phyloP scores from a whole-genome alignment of 2,113 vertebrate species.

The Shinisaurus crocodilurus region DNA sequence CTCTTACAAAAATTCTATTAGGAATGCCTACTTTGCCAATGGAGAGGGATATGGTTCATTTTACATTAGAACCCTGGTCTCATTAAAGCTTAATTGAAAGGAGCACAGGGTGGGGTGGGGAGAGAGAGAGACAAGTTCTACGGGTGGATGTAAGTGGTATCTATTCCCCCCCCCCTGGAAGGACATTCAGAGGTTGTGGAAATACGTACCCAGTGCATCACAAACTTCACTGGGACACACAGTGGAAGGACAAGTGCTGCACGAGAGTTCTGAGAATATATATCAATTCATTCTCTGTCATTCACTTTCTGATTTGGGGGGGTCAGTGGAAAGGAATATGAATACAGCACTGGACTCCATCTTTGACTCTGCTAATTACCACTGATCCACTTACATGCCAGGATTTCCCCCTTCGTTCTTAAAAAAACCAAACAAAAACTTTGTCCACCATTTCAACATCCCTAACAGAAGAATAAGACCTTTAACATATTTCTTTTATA shows the following conservation, averaged over 20 bases:
- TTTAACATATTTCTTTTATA: neutral
- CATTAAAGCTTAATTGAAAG: neutral
- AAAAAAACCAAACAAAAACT: neutral
- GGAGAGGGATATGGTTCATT: neutral
- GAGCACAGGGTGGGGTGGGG: no score
- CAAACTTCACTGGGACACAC: neutral
- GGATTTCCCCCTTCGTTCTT: no score
- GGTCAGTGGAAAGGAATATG: neutral
- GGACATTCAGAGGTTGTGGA: neutral
- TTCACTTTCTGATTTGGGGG: neutral
- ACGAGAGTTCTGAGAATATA: neutral
- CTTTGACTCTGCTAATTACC: neutral
- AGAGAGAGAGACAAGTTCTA: neutral
- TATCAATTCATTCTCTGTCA: neutral
- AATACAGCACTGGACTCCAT: no score
- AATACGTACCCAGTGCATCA: neutral
- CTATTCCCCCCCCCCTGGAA: neutral
- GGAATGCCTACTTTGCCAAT: neutral
- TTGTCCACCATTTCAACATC: neutral
- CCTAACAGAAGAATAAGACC: neutral
- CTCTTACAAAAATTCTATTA: conserved; percentile 6
- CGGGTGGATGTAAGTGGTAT: neutral
- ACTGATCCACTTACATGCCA: neutral
- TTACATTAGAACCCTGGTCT: neutral
- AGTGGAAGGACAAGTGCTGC: neutral